These are phyloP conservation scores for Dinoponera quadriceps DNA, from an alignment of 1,140 invertebrate genomes.

Conservation along the genomic window DNA sequence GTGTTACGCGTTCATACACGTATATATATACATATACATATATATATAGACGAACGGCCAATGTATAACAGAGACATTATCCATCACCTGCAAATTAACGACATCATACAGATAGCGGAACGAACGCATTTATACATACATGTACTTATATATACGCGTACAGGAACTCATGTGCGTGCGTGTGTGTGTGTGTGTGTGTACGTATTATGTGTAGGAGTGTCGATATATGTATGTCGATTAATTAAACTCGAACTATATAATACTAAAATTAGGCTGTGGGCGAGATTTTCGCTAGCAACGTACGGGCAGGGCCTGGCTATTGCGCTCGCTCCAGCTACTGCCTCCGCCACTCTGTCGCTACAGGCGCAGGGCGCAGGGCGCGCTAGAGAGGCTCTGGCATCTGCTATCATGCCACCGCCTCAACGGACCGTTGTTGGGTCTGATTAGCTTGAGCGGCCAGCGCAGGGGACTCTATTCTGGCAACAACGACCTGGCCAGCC, in stretches of 20 bases:
- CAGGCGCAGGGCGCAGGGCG: slow-evolving; percentile 80
- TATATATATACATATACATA: slow-evolving; percentile 59
- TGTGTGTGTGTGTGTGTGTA: slow-evolving; percentile 12
- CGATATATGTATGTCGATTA: slow-evolving; percentile 71
- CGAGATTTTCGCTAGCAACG: slow-evolving; percentile 84
- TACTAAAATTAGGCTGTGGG: slow-evolving; percentile 84
- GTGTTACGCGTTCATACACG: slow-evolving; percentile 57
- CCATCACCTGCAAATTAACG: slow-evolving; percentile 14
- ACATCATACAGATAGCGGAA: slow-evolving; percentile 29
- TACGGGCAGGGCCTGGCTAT: slow-evolving; percentile 85
- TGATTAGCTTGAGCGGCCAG: slow-evolving; percentile 82
- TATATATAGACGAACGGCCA: slow-evolving; percentile 25
- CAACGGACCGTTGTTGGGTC: slow-evolving; percentile 81
- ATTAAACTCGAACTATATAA: slow-evolving; percentile 77
- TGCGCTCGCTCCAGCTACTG: slow-evolving; percentile 84
- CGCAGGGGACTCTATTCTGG: slow-evolving; percentile 83
- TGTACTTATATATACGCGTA: slow-evolving; percentile 38
- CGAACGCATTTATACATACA: slow-evolving; percentile 17
- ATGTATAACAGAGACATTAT: background rate
- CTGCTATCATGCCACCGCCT: slow-evolving; percentile 82
- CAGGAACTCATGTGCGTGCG: slow-evolving; percentile 5
- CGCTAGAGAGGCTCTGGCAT: slow-evolving; percentile 80
- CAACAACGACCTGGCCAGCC: slow-evolving; percentile 82
- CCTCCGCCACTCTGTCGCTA: slow-evolving; percentile 84
- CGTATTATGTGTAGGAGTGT: slow-evolving; percentile 5